Evolutionary conservation across 2,888 invertebrate species (phyloP), one percentile per base, ranked within the genome.

Genomic region (Lasioglossum lativentre): DNA sequence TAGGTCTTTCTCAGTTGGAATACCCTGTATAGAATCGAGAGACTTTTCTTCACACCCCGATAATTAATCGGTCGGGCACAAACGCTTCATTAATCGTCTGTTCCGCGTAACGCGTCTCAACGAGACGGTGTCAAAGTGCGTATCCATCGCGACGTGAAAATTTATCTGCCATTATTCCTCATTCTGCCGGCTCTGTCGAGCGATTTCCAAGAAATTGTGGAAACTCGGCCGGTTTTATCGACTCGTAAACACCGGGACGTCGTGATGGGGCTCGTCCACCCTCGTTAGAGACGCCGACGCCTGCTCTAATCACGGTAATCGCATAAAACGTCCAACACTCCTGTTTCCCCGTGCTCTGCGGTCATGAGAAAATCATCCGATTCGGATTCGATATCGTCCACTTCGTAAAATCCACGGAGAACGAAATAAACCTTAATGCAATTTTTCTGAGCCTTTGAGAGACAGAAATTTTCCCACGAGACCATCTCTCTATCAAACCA

Each of bases 111-210:
- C 52, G 74, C 63, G 8, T 3, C 27, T 71, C 66, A 38, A 68
- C 47, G 30, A 47, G 72, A 47, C 34, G 34, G 23, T 73, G 72
- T 73, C 72, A 73, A 73, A 73, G 72, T 47, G 47, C 75, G 75
- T 40, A n/a, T 70, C 23, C 66, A 23, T 68, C 72, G 73, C 71
- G 59, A 80, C 76, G 45, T 71, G 85, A 80, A 82, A 85, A 87
- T 86, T 85, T 87, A 89, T 87, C 87, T 86, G 79, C 80, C 75
- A 82, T 89, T 89, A 89, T 87, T 85, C 79, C 86, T 73, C 68
- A n/a, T 68, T 68, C 34, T 47, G 45, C 19, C 59, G 59, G 74
- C 66, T 83, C 78, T 56, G 80, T 40, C 82, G 73, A 75, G 66
- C 27, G 82, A 82, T 87, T 89, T 89, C 89, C 83, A 14, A 87